A percentile compares a stretch with the other conserved stretches of the same genome.
Evolutionary conservation across 2,113 vertebrate species (phyloP).

Genomic region (Trematocara zebra): DNA sequence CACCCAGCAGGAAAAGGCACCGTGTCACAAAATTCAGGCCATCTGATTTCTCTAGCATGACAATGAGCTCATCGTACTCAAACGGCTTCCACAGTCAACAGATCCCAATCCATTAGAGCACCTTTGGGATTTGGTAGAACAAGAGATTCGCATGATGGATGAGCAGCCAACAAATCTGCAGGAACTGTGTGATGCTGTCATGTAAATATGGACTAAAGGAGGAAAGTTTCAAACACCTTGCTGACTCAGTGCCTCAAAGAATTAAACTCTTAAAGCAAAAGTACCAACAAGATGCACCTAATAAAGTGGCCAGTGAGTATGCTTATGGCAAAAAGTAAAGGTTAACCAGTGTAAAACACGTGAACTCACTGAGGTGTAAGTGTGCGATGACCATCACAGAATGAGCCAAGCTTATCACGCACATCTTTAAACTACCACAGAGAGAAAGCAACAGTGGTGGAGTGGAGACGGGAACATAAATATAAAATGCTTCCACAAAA

Average conservation of each 20-base stretch:
- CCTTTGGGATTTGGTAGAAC: background rate
- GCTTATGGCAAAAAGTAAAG: background rate
- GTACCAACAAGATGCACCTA: background rate
- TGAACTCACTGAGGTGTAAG: constrained; percentile 1
- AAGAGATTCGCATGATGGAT: background rate
- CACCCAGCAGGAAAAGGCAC: background rate
- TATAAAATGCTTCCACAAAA: background rate
- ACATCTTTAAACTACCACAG: background rate
- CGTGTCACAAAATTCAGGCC: background rate
- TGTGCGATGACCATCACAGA: background rate
- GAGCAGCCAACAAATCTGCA: background rate
- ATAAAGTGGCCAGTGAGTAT: background rate
- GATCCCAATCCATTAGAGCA: background rate
- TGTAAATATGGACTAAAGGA: background rate
- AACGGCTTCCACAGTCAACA: background rate
- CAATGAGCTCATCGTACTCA: background rate
- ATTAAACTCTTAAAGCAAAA: background rate
- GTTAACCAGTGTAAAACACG: background rate
- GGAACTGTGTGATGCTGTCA: background rate
- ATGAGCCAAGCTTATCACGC: background rate
- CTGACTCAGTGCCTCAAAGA: background rate
- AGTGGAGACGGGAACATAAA: background rate
- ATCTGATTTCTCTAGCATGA: background rate
- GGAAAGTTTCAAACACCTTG: background rate
- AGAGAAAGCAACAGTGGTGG: background rate